Evolutionary conservation across 2,888 invertebrate species (phyloP), one percentile per base, ranked within the genome.

Genomic region (Trilocha varians): DNA sequence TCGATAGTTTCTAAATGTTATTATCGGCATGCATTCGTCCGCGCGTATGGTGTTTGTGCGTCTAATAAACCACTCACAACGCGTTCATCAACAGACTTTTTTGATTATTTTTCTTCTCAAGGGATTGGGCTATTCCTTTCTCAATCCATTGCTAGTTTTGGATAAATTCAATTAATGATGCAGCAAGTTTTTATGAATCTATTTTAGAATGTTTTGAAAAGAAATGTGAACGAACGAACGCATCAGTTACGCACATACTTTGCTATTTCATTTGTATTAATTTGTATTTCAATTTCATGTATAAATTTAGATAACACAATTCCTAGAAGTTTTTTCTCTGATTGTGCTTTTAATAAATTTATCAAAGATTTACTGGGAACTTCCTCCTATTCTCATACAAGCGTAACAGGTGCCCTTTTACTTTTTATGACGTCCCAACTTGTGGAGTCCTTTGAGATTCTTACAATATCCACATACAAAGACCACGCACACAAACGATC

Each of bases 51-150:
- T 25, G 25, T 25, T 25, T 11, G 11, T 25, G 16, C 13, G 33
- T 2, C 13, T 11, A 16, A 14, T 8, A 2, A 11, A 4, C 34
- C 16, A 9, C 39, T 32, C 17, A 3, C 5, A 3, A 6, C 14
- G 39, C 39, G 25, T 16, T 5, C 16, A 58, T 55, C 47, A 57
- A 50, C 55, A 60, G 51, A 50, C 52, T n/a, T 48, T 16, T 40
- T 14, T 58, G 53, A 62, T 64, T 62, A 58, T 57, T 57, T 58
- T 53, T 57, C 53, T 55, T 59, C 52, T 54, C 44, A 53, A 49
- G 48, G 46, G 53, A 52, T 53, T 45, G 39, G 47, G 47, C 46
- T 41, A 48, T 57, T 54, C 53, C 43, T 41, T 46, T 50, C 38
- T 49, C 32, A 9, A 16, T 16, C 13, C 16, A 35, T 32, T 18